phyloP scores from a whole-genome alignment of 2,797 vertebrate genomes.

The Etheostoma perlongum region DNA sequence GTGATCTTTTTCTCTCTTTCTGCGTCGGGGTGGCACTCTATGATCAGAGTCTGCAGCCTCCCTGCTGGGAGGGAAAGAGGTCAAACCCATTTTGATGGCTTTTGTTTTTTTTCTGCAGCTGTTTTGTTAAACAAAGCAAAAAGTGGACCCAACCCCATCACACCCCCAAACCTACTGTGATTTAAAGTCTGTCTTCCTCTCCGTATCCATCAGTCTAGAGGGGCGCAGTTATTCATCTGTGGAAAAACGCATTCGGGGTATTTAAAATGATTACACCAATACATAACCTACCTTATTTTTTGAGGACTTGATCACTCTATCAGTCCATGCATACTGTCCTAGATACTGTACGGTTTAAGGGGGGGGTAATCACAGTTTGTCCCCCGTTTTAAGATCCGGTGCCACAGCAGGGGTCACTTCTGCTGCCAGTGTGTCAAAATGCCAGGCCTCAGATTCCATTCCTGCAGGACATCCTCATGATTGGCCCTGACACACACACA shows the following conservation, averaged over 20 bases:
- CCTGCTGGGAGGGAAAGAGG: slow-evolving; percentile 70
- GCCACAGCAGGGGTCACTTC: slow-evolving; percentile 22
- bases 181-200: slow-evolving; percentile 13
- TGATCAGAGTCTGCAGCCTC: slow-evolving; percentile 43
- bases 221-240: neutral
- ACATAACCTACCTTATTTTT: neutral
- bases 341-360: neutral
- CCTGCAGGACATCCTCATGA: slow-evolving; percentile 33
- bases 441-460: slow-evolving; percentile 50
- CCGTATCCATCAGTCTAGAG: neutral
- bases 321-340: slow-evolving; percentile 1
- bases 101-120: neutral
- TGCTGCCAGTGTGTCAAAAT: slow-evolving; percentile 51
- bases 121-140: slow-evolving; percentile 37
- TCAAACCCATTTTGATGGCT: slow-evolving; percentile 48
- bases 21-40: slow-evolving; percentile 23
- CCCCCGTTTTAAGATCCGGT: slow-evolving; percentile 22
- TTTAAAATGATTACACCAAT: slow-evolving; percentile 5
- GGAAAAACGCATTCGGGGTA: neutral
- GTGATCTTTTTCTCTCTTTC: slow-evolving; percentile 57
- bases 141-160: neutral
- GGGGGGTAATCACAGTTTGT: neutral
- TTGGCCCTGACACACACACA: slow-evolving; percentile 1
- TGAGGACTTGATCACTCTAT: neutral
- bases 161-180: slow-evolving; percentile 12